Percentiles rank a stretch among this genome's conserved stretches.
These are phyloP conservation scores for Kuschelorhynchus macadamiae DNA, from an alignment of 2,888 invertebrate species.

Conservation along the genomic window DNA sequence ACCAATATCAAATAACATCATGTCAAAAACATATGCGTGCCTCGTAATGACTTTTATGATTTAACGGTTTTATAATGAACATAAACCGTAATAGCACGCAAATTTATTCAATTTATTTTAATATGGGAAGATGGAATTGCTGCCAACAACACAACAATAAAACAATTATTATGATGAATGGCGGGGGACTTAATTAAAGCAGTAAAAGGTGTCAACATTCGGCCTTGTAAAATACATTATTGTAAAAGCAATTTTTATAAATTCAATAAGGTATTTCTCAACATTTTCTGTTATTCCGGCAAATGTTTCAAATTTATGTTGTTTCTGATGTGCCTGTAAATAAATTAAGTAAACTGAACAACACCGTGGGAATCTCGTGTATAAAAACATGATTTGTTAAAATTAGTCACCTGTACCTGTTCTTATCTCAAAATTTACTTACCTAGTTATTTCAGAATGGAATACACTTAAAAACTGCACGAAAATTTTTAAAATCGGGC, in stretches of 20 bases:
- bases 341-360: conserved; percentile 10
- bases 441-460: conserved; percentile 8
- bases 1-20: neutral
- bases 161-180: conserved; percentile 42
- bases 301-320: neutral
- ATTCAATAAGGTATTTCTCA: conserved; percentile 19
- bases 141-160: conserved; percentile 41
- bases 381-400: conserved; percentile 28
- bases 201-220: conserved; percentile 50
- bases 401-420: conserved; percentile 27
- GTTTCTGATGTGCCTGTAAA: neutral
- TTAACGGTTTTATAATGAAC: conserved; percentile 12
- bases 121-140: conserved; percentile 40
- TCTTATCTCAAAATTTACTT: conserved; percentile 13
- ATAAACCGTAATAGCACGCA: conserved; percentile 12
- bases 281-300: neutral
- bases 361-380: conserved; percentile 5
- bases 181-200: conserved; percentile 46
- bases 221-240: conserved; percentile 49
- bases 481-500: conserved; percentile 1
- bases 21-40: conserved; percentile 6
- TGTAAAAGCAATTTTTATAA: conserved; percentile 29
- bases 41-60: conserved; percentile 2
- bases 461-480: conserved; percentile 10
- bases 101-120: conserved; percentile 35